Conservation (phyloP, 2,797 vertebrate species). For the Semotilus atromaculatus region DNA sequence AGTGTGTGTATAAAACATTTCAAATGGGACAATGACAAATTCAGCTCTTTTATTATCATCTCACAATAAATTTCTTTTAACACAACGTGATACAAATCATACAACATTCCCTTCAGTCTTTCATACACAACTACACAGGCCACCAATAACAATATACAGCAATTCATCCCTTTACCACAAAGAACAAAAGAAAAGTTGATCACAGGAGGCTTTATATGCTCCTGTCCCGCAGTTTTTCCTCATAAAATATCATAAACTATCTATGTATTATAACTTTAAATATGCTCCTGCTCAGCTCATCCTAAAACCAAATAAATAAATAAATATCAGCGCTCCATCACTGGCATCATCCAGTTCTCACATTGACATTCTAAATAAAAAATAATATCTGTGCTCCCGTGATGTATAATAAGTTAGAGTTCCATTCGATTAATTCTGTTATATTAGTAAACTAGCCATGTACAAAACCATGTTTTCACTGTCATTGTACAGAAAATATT, state of each 20-base stretch:
- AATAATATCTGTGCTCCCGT: not conserved
- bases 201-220: conserved; percentile 26
- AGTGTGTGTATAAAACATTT: not conserved
- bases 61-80: conserved; percentile 39
- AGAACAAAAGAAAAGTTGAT: conserved; percentile 12
- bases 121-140: conserved; percentile 24
- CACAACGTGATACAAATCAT: conserved; percentile 47
- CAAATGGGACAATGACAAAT: conserved; percentile 31
- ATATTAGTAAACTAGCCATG: not conserved
- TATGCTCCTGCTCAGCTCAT: not conserved
- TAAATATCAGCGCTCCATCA: conserved; percentile 26
- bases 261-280: not conserved
- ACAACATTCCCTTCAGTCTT: conserved; percentile 34
- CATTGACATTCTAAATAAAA: not conserved
- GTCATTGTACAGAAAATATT: conserved; percentile 3
- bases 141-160: conserved; percentile 35
- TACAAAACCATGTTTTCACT: conserved; percentile 16
- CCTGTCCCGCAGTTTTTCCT: not conserved
- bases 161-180: conserved; percentile 13
- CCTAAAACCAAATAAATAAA: conserved; percentile 3
- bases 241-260: conserved; percentile 6
- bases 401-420: not conserved
- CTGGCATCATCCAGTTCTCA: not conserved
- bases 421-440: not conserved
- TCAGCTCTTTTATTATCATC: conserved; percentile 39